Conservation (phyloP, 2,888 invertebrate species). For the Drosophila silvestris region DNA sequence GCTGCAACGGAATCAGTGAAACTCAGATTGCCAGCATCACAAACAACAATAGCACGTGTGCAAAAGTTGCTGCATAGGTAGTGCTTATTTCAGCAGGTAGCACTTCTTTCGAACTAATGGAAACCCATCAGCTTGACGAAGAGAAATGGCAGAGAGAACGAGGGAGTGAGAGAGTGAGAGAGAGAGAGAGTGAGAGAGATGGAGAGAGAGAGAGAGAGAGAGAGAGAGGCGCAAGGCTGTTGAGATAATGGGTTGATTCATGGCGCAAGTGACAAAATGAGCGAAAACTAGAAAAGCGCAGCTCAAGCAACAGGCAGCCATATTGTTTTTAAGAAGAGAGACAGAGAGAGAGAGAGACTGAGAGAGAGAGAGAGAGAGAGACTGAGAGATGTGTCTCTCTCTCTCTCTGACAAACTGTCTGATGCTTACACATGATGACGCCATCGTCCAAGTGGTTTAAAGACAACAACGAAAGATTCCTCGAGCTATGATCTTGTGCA, state of each 20-base stretch:
- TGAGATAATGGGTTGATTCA: constrained; percentile 47
- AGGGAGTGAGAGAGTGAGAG: no score
- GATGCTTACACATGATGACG: constrained; percentile 34
- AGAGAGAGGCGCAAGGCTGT: constrained; percentile 37
- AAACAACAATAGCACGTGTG: not conserved
- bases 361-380: not conserved
- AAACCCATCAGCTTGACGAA: not conserved
- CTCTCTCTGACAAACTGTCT: constrained; percentile 21
- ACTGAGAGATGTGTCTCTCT: not conserved
- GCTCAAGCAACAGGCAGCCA: constrained; percentile 3
- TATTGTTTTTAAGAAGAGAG: not conserved
- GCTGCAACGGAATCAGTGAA: not conserved
- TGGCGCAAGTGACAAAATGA: constrained; percentile 16
- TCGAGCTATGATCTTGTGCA: constrained; percentile 14
- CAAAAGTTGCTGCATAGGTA: not conserved
- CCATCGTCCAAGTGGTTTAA: constrained; percentile 7
- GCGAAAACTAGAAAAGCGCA: constrained; percentile 16
- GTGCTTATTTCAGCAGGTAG: not conserved
- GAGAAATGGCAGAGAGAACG: not conserved
- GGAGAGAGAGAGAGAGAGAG: not conserved
- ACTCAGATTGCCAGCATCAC: not conserved
- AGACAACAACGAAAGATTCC: constrained; percentile 28
- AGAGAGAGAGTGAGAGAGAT: not conserved
- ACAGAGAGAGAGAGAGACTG: not conserved
- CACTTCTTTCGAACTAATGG: not conserved